Percentiles rank a stretch among this genome's conserved stretches.
phyloP scores from a whole-genome alignment of 2,113 vertebrate genomes.

The Corvus hawaiiensis region DNA sequence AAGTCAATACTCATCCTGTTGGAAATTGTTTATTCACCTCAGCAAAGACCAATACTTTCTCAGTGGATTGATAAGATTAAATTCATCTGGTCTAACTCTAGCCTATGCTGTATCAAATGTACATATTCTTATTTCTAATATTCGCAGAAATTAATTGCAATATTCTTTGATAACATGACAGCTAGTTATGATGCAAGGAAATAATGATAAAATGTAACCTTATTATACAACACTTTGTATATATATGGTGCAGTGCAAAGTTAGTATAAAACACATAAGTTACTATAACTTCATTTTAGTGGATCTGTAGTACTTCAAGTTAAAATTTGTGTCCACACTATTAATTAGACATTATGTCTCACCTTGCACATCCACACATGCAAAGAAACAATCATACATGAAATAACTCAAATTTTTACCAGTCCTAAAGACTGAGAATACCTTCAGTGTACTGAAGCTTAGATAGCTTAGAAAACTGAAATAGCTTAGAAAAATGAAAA shows the following conservation, averaged over 20 bases:
- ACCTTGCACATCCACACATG: accelerated
- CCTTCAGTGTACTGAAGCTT: not conserved
- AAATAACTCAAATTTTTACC: not conserved
- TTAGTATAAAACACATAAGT: not conserved
- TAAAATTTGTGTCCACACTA: not conserved
- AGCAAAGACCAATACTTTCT: not conserved
- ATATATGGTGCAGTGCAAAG: not conserved
- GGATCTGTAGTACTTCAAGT: not conserved
- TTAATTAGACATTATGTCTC: not conserved
- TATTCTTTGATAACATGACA: not conserved
- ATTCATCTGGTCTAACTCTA: not conserved
- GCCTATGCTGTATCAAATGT: not conserved
- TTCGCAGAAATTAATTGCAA: not conserved
- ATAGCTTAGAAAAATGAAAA: not conserved
- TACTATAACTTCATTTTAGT: not conserved
- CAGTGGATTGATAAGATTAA: not conserved
- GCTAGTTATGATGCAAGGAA: not conserved
- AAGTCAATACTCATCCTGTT: not conserved
- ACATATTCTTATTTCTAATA: not conserved
- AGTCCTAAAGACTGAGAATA: not conserved
- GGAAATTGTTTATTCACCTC: not conserved
- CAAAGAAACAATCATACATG: not conserved
- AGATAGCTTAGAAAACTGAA: not conserved
- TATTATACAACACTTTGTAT: not conserved
- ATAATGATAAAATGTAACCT: not conserved